Evolutionary conservation across 2,888 invertebrate species (phyloP).

Genomic region (Drosophila multiciliata): DNA sequence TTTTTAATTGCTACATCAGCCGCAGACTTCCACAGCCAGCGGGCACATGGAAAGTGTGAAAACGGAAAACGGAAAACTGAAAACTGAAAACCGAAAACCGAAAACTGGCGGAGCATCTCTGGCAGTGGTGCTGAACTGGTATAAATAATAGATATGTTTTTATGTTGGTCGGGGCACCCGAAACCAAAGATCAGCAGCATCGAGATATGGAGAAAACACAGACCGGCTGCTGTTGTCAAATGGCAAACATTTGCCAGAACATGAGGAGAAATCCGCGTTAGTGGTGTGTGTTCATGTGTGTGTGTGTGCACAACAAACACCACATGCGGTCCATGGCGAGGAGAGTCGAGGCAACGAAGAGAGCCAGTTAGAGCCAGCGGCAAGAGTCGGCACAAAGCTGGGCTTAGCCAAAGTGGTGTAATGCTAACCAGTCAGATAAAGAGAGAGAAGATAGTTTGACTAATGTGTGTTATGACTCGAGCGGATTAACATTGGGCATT

Average conservation of each 20-base stretch:
- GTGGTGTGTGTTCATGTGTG: conserved; percentile 31
- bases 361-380: conserved; percentile 35
- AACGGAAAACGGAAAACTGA: conserved; percentile 57
- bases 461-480: conserved; percentile 64
- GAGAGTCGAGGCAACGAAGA: background rate
- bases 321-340: conserved; percentile 70
- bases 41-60: conserved; percentile 70
- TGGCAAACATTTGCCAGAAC: conserved; percentile 74
- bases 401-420: conserved; percentile 67
- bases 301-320: conserved; percentile 78
- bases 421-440: conserved; percentile 49
- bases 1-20: conserved; percentile 76
- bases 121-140: conserved; percentile 41
- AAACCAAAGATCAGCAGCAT: conserved; percentile 54
- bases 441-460: conserved; percentile 34
- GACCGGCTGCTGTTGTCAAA: conserved; percentile 56
- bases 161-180: conserved; percentile 29
- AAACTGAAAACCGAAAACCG: conserved; percentile 50
- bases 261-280: conserved; percentile 52
- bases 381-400: conserved; percentile 55
- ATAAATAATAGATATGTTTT: conserved; percentile 76
- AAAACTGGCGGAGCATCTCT: conserved; percentile 60
- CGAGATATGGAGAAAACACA: conserved; percentile 54
- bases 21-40: conserved; percentile 37
- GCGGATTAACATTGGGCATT: conserved; percentile 48